Evolutionary conservation across 1,140 invertebrate genomes (phyloP).

Genomic region (Formica selysi): DNA sequence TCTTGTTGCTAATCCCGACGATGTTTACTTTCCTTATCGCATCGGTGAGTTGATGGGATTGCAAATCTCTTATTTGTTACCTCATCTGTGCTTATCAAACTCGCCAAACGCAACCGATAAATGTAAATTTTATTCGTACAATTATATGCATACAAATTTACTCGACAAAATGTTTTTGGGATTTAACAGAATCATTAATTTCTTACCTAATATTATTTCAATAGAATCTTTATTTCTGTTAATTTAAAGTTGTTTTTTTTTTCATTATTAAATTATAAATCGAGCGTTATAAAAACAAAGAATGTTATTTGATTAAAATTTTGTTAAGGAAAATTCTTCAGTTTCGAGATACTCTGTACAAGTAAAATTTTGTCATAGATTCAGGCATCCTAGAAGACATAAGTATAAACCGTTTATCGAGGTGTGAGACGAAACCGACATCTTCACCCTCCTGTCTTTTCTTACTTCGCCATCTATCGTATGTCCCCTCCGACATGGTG

Average conservation of each 20-base stretch:
- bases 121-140: not conserved
- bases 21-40: constrained; percentile 49
- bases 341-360: not conserved
- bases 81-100: constrained; percentile 15
- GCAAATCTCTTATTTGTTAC: constrained; percentile 25
- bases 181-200: too few species aligned
- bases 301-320: too few species aligned
- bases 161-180: not conserved
- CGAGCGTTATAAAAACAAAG: too few species aligned
- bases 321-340: too few species aligned
- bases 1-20: constrained; percentile 3
- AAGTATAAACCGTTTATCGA: constrained; percentile 48
- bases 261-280: not conserved
- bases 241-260: not conserved
- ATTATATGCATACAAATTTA: not conserved
- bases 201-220: too few species aligned
- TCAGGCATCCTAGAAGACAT: not conserved
- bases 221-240: not conserved
- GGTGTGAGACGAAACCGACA: constrained; percentile 33
- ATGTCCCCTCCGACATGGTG: constrained; percentile 51
- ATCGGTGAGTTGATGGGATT: constrained; percentile 8
- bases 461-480: constrained; percentile 28
- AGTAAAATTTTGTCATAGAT: not conserved
- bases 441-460: constrained; percentile 31
- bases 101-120: not conserved